Conservation (phyloP, 1,140 invertebrate genomes). For the Brachionus asplanchnoidis region DNA sequence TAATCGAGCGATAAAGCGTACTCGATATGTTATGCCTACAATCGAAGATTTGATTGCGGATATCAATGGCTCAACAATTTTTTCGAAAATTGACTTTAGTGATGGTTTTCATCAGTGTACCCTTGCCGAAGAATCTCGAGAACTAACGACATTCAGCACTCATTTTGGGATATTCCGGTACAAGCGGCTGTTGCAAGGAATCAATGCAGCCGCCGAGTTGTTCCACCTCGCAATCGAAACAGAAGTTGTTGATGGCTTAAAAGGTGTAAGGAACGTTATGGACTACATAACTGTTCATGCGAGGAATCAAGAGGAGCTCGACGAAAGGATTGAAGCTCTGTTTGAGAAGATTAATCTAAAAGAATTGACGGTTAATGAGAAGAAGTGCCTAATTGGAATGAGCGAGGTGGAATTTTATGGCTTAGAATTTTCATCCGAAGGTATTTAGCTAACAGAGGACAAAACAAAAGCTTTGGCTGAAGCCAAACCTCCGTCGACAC, state of each 20-base stretch:
- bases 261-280: neutral
- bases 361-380: neutral
- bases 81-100: too few species aligned
- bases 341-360: neutral
- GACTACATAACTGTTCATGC: neutral
- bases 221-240: neutral
- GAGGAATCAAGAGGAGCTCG: neutral
- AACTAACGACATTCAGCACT: neutral
- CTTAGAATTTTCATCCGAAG: neutral
- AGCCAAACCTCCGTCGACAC: neutral
- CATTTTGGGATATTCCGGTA: neutral
- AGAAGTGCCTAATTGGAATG: neutral
- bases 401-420: neutral
- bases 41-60: too few species aligned
- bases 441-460: neutral
- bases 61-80: too few species aligned
- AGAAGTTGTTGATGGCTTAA: neutral
- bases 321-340: neutral
- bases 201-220: neutral
- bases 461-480: neutral
- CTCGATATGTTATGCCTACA: too few species aligned
- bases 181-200: neutral
- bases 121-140: neutral
- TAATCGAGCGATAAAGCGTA: too few species aligned
- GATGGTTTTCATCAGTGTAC: too few species aligned